Conservation (phyloP, 2,113 vertebrate species). For the Crotalus viridis region DNA sequence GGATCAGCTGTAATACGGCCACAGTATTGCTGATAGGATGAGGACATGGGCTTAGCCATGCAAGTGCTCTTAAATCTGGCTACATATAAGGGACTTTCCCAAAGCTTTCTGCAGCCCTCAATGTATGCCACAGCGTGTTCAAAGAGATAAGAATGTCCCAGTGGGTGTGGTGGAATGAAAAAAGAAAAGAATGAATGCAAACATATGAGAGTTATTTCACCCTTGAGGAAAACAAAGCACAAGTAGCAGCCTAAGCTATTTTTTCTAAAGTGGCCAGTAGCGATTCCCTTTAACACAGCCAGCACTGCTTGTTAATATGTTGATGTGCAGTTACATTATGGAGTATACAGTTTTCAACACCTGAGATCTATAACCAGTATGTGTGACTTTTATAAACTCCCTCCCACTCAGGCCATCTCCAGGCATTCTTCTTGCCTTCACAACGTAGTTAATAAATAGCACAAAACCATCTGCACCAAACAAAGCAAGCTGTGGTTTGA, state of each 20-base stretch:
- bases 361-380: not conserved
- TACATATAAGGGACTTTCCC: not conserved
- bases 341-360: constrained; percentile 24
- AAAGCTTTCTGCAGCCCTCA: not conserved
- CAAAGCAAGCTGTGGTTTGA: constrained; percentile 27
- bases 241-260: not conserved
- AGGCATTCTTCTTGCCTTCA: not conserved
- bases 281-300: constrained; percentile 35
- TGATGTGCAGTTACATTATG: not conserved
- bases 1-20: not conserved
- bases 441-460: constrained; percentile 35
- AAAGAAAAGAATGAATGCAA: not conserved
- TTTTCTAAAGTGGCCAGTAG: not conserved
- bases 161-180: not conserved
- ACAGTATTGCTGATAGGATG: not conserved
- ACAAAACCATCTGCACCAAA: constrained; percentile 52
- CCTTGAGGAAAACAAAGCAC: constrained; percentile 2
- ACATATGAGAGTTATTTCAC: constrained; percentile 22
- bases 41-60: not conserved
- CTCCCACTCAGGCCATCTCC: constrained; percentile 2
- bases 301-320: constrained; percentile 17
- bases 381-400: constrained; percentile 4
- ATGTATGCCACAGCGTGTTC: constrained; percentile 2
- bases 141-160: not conserved
- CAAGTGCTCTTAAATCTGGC: constrained; percentile 10